Base-by-base conservation (phyloP, 2,113 vertebrate genomes). In the Sterrhoptilus dennistouni region DNA sequence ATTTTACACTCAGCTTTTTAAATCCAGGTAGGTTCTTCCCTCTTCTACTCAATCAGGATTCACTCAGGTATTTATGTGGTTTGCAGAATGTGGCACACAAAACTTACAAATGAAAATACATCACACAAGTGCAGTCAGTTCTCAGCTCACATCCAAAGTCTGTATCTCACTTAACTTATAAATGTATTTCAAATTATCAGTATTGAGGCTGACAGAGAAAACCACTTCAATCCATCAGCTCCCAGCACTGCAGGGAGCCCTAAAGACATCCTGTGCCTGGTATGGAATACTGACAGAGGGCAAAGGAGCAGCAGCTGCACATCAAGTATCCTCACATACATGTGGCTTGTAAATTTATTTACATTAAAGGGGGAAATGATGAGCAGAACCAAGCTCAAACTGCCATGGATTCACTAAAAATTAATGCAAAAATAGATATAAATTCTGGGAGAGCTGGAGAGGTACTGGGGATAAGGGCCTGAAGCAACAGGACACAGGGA, bases 401-500 rank as follows among this genome's bases (percentile, higher is more conserved):
- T 76, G 27, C 27, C 44, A 72, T 12, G 21, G n/a, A 65, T 23
- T 81, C 71, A 47, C n/a, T 52, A 42, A 31, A 83, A 71, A 33
- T 7, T 19, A 64, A 60, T 19, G 52, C 5, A 53, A 75, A 85
- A 60, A 12, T 11, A 63, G 33, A 72, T 10, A 56, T 5, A 54
- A 57, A 29, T 8, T 27, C 44, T 74, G 44, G 35, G 33, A 74
- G 33, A 59, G 22, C 36, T 44, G 33, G 12, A 28, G 18, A 81
- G 14, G 59, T 42, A n/a, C 24, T 40, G 0, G 11, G 66, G 35
- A 64, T 16, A 63, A 47, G 17, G 44, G 5, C 0, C 0, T 42
- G 25, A 1, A 44, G 27, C 1, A 3, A 29, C 40, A 89, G 86
- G 27, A 81, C 59, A 9, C 6, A 9, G 28, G 68, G 68, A 74